These are phyloP conservation scores for Aselliscus stoliczkanus DNA, from an alignment of 2,797 vertebrate genomes.

Conservation along the genomic window DNA sequence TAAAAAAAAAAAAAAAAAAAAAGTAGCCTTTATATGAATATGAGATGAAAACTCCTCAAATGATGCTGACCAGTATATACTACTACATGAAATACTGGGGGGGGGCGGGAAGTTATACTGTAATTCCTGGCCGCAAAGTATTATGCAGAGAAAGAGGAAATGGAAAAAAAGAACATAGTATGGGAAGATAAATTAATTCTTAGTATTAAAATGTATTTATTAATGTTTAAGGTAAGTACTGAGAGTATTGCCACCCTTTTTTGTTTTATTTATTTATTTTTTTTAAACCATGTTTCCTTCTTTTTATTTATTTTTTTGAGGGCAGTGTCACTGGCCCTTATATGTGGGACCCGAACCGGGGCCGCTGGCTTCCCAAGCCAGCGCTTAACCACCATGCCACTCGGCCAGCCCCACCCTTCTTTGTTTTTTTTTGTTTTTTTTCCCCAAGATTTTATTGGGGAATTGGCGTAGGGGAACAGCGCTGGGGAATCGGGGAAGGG, in stretches of 20 bases:
- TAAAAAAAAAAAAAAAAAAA: neutral
- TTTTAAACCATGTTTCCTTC: too few relatives aligned
- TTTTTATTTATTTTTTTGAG: too few relatives aligned
- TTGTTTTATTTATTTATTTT: too few relatives aligned
- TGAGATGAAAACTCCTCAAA: slow-evolving; percentile 1
- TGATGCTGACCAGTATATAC: neutral
- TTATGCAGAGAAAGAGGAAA: slow-evolving; percentile 29
- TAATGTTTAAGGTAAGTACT: neutral
- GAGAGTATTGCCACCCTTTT: neutral
- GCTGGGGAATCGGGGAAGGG: too few relatives aligned
- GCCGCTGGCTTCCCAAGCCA: too few relatives aligned
- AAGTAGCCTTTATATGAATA: neutral
- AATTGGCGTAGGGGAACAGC: too few relatives aligned
- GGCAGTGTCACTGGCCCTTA: too few relatives aligned
- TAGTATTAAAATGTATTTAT: neutral
- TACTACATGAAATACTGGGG: neutral
- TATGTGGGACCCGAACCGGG: too few relatives aligned
- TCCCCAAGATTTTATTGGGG: too few relatives aligned
- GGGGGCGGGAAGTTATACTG: neutral
- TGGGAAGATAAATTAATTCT: neutral
- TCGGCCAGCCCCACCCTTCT: too few relatives aligned
- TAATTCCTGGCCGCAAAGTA: neutral
- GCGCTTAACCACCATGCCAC: too few relatives aligned
- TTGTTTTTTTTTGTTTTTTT: too few relatives aligned
- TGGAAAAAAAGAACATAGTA: neutral